Conservation (phyloP, 2,797 vertebrate genomes). For the Limnodromus scolopaceus region DNA sequence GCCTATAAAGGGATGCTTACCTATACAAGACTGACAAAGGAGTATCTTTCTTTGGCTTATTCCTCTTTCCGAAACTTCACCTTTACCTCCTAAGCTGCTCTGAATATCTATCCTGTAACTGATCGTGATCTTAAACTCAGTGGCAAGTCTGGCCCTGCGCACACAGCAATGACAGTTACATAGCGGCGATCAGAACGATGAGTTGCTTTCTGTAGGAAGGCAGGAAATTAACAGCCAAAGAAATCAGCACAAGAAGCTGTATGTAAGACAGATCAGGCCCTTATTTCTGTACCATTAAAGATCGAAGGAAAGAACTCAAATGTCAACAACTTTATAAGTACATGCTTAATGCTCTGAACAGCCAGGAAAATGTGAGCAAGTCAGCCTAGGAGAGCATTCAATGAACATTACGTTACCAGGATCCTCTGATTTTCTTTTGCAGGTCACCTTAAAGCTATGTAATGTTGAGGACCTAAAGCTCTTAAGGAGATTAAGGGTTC, state of each 20-base stretch:
- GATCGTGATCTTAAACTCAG: not conserved
- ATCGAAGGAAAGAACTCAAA: conserved; percentile 14
- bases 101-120: not conserved
- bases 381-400: not conserved
- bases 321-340: conserved; percentile 49
- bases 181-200: not conserved
- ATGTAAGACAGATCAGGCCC: not conserved
- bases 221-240: conserved; percentile 8
- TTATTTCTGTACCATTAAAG: not conserved
- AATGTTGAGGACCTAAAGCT: not conserved
- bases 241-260: not conserved
- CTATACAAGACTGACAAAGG: not conserved
- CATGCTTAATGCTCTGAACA: not conserved
- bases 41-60: not conserved
- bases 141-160: not conserved
- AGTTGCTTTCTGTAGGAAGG: not conserved
- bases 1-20: not conserved
- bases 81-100: not conserved
- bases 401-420: not conserved
- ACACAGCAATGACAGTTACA: not conserved
- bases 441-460: conserved; percentile 35
- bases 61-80: not conserved
- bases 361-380: not conserved
- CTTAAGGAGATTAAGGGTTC: conserved; percentile 48
- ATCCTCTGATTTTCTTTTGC: not conserved